Evolutionary conservation across 2,888 invertebrate species (phyloP).

Genomic region (Spilosoma lubricipeda): DNA sequence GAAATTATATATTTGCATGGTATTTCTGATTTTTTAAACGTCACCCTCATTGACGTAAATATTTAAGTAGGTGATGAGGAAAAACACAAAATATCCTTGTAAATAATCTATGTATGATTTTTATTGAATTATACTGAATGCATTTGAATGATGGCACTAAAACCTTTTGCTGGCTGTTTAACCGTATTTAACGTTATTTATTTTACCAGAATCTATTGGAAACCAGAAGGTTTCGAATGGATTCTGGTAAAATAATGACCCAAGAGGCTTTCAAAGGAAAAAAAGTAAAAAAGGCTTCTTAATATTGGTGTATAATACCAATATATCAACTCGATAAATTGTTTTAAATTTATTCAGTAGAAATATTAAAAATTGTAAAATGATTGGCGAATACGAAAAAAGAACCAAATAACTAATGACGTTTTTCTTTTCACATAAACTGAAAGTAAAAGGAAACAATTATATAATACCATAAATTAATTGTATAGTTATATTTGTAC

Average conservation of each 20-base stretch:
- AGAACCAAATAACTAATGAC: background rate
- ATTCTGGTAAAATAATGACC: no score
- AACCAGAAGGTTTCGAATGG: no score
- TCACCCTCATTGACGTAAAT: background rate
- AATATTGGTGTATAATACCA: background rate
- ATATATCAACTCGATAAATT: background rate
- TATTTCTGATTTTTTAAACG: background rate
- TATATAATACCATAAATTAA: background rate
- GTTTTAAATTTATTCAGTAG: background rate
- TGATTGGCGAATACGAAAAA: background rate
- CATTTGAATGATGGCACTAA: background rate
- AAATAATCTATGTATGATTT: background rate
- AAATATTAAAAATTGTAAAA: background rate
- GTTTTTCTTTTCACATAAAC: background rate
- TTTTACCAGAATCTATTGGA: no score
- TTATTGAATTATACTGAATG: background rate
- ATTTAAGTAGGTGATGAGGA: background rate
- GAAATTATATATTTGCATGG: background rate
- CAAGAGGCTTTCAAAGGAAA: no score
- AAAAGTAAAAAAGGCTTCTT: background rate
- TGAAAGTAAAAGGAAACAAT: background rate
- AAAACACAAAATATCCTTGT: slow-evolving; percentile 1
- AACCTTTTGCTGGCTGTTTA: no score
- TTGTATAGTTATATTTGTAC: background rate
- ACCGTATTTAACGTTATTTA: no score